Base-by-base conservation (phyloP, 2,113 vertebrate species). In the Numida meleagris region DNA sequence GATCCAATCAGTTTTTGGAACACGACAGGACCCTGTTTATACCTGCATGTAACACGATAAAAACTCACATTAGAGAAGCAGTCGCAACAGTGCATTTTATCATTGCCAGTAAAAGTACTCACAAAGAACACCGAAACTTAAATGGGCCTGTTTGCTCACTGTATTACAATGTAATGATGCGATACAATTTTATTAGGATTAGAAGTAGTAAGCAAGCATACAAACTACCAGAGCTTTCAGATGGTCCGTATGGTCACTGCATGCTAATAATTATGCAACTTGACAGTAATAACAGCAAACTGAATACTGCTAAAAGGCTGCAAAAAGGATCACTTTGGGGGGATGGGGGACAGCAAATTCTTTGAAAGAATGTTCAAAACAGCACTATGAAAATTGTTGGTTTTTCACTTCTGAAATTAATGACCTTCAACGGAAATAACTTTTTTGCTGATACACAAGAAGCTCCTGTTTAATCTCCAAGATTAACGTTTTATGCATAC, bases 401-500 rank as follows among this genome's bases (percentile, higher is more conserved):
- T 23, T 93, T 97, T 94, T 68, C 33, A 70, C 50, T 94, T 90
- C 62, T 89, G 86, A 96, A 82, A 76, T 91, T 75, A 82, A 90
- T 77, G 53, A 27, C 50, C 93, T 94, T 61, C 79, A 40, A 79
- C 91, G 80, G 53, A 91, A 97, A 93, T 67, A 51, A 94, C 27
- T 82, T 96, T 96, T 78, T 72, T 78, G 33, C 61, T 90, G 73
- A 84, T 29, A 62, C 42, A 88, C 25, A 89, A 76, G 10, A 66
- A 84, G 7, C 5, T 79, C 58, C 70, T n/a, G n/a, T 55, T 95
- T 84, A 82, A 90, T 72, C 79, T 89, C 24, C 45, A 88, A 89
- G 88, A 95, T 86, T 89, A 91, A 93, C 61, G 34, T 63, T 86
- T 77, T 88, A 81, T 61, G n/a, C 15, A 67, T 15, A 14, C 19